These are phyloP conservation scores for Plebejus melissa DNA, from an alignment of 2,888 invertebrate genomes.

Conservation along the genomic window DNA sequence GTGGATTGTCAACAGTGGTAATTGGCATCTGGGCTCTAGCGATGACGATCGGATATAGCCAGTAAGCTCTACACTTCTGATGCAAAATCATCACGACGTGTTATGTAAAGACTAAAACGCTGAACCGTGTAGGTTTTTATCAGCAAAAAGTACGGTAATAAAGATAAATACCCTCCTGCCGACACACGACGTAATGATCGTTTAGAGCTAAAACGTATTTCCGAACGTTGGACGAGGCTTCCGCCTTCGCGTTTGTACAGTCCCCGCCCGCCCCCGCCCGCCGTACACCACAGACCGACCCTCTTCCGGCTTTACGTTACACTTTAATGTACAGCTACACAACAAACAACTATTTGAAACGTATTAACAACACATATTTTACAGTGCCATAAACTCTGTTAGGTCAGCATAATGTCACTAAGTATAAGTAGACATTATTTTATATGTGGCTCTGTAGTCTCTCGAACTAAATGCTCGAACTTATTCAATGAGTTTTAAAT, in stretches of 20 bases:
- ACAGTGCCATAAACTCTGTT: background rate
- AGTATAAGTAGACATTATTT: no score
- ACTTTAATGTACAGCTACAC: conserved; percentile 8
- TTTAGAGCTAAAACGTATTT: conserved; percentile 33
- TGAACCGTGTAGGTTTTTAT: conserved; percentile 12
- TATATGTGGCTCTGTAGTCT: no score
- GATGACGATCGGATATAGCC: no score
- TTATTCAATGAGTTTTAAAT: no score
- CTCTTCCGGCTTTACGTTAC: conserved; percentile 30
- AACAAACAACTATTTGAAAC: conserved; percentile 3
- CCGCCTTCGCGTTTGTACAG: conserved; percentile 30
- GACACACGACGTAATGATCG: conserved; percentile 32
- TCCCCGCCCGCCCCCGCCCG: conserved; percentile 28
- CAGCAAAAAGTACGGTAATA: background rate
- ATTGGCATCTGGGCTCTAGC: no score
- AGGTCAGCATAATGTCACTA: background rate
- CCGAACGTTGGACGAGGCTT: conserved; percentile 33
- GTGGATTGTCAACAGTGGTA: no score
- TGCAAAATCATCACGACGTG: no score
- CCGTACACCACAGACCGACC: conserved; percentile 28
- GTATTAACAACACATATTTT: background rate
- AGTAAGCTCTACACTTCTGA: no score
- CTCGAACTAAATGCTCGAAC: no score
- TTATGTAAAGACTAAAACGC: background rate
- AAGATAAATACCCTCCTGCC: conserved; percentile 3